Conservation (phyloP, 2,797 vertebrate genomes). For the Ispidina picta region DNA sequence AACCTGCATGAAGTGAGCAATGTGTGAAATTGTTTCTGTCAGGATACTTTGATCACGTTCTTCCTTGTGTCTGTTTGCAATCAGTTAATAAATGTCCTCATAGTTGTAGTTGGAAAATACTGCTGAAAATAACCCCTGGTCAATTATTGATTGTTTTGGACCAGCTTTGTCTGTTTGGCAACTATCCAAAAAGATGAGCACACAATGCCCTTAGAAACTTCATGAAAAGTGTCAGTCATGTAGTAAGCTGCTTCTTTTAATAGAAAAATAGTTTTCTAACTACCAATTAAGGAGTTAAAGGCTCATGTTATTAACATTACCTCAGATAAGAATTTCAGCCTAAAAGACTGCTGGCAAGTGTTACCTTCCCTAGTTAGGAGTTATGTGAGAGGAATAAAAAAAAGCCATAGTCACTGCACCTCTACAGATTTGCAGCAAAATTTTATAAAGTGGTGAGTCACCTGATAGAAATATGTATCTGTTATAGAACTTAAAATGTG, state of each 20-base stretch:
- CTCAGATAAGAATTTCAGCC: not conserved
- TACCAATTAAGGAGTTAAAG: not conserved
- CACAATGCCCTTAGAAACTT: not conserved
- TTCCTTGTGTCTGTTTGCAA: not conserved
- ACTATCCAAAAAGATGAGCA: not conserved
- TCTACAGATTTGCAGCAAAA: not conserved
- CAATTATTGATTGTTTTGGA: not conserved
- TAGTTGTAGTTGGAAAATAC: not conserved
- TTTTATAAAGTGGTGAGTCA: not conserved
- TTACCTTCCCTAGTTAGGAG: not conserved
- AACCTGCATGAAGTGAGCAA: slow-evolving; percentile 50
- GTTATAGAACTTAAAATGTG: not conserved
- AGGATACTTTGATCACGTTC: not conserved
- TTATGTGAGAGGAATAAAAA: not conserved
- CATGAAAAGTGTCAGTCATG: not conserved
- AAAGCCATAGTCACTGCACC: accelerated
- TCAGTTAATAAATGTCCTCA: not conserved
- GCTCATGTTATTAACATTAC: not conserved
- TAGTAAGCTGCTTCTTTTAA: not conserved
- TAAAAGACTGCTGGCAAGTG: not conserved
- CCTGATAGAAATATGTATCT: not conserved
- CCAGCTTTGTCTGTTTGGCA: not conserved
- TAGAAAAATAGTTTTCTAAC: not conserved
- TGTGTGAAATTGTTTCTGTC: slow-evolving; percentile 3
- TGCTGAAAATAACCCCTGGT: not conserved